Base-by-base conservation (phyloP, 30 jellyfish, hydroid and myxozoan species). In the Calvadosia cruxmelitensis region DNA sequence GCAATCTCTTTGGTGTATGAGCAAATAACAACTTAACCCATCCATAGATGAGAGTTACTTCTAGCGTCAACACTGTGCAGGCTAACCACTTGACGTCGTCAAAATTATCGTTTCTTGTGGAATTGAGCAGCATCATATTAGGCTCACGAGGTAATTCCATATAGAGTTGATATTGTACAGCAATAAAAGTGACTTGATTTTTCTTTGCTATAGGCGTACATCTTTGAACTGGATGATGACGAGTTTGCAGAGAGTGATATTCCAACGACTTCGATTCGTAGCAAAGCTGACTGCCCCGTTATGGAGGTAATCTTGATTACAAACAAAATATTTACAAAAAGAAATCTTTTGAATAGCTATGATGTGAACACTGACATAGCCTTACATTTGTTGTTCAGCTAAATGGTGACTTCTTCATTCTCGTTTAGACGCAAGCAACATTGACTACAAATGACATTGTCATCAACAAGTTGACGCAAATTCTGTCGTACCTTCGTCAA, bases 251-350 rank as follows among this genome's bases (percentile, higher is more conserved):
- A 91, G 16, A 77, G 84, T 78, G 99, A 91, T 34, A 77, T 91
- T 31, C 99, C 99, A 57, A 91, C 99, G 15, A 91, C 93, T 16
- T 53, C 85, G 0, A 91, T 91, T 30, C 69, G 99, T 52, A 91
- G 99, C 78, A 91, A 91, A 69, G 95, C 99, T 1, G 99, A 91
- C 64, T 91, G 99, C 64, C 99, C 99, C 2, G 85, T 79, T 23
- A 83, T 91, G 35, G 99, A 91, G 95, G 99, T 89, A 72, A 15
- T 2, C 15, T 24, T 29, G 16, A 49, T n/a, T 49, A 13, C 61
- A 49, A n/a, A 49, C n/a, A n/a, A n/a, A n/a, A n/a, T n/a, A n/a
- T n/a, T n/a, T n/a, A n/a, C n/a, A n/a, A n/a, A n/a, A n/a, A n/a
- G n/a, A n/a, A n/a, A n/a, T n/a, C n/a, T n/a, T n/a, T n/a, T n/a